Evolutionary conservation across 2,888 invertebrate species (phyloP).

Genomic region (Acleris literana): DNA sequence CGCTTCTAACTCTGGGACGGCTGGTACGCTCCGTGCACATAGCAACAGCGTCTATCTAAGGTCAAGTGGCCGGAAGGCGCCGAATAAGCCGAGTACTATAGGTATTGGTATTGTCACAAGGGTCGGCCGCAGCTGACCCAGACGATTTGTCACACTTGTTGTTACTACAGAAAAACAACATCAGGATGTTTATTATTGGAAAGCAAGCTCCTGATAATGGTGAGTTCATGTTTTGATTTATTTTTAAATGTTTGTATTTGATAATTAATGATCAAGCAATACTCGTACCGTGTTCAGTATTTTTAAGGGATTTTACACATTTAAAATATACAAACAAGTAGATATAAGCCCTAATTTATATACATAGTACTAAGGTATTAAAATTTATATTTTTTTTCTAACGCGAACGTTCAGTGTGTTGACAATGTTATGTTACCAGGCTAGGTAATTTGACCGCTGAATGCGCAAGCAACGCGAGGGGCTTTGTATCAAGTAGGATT

Average conservation of each 20-base stretch:
- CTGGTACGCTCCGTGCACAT: conserved; percentile 51
- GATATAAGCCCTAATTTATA: no score
- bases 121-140: conserved; percentile 32
- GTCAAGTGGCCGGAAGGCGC: conserved; percentile 48
- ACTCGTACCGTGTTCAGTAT: no score
- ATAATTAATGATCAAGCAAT: not conserved
- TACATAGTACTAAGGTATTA: no score
- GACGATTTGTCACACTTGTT: conserved; percentile 32
- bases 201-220: conserved; percentile 3
- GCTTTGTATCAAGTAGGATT: no score
- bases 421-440: no score
- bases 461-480: no score
- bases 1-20: conserved; percentile 4
- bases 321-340: no score
- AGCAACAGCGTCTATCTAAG: conserved; percentile 56
- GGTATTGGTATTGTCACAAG: conserved; percentile 32
- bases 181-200: conserved; percentile 37
- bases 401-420: no score
- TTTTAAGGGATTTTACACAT: no score
- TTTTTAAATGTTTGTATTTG: not conserved
- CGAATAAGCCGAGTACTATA: conserved; percentile 24
- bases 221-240: conserved; percentile 2
- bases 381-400: no score
- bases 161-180: conserved; percentile 33
- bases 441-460: no score